Percentiles rank a stretch among this genome's conserved stretches.
Conservation (phyloP, 2,797 vertebrate genomes). For the Sphenodon punctatus region DNA sequence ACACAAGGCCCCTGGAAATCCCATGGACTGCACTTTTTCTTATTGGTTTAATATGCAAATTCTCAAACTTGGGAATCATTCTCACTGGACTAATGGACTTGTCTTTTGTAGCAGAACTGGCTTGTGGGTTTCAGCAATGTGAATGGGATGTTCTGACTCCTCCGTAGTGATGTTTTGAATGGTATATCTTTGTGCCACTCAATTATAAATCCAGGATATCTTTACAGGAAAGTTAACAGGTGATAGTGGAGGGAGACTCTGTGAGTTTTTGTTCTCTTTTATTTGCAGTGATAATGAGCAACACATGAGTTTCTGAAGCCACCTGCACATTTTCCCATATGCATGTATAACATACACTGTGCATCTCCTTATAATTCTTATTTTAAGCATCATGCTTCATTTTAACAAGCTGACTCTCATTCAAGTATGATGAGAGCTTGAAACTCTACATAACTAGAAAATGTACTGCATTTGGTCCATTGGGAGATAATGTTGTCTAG, state of each 20-base stretch:
- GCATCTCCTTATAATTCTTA: not conserved
- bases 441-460: not conserved
- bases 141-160: slow-evolving; percentile 14
- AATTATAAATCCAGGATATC: not conserved
- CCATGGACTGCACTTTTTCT: not conserved
- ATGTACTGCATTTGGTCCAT: not conserved
- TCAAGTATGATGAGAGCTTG: no score
- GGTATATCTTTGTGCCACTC: not conserved
- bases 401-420: not conserved
- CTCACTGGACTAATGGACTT: not conserved
- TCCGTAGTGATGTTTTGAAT: not conserved
- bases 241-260: not conserved
- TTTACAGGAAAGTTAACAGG: slow-evolving; percentile 48
- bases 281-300: not conserved
- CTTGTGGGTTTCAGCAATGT: not conserved
- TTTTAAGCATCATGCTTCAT: not conserved
- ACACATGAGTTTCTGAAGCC: not conserved
- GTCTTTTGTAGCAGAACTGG: accelerated
- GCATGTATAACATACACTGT: not conserved
- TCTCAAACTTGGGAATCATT: not conserved
- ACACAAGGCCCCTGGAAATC: not conserved
- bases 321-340: slow-evolving; percentile 49
- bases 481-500: not conserved
- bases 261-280: not conserved
- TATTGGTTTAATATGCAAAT: not conserved